Conservation (phyloP, 2,113 vertebrate genomes). For the Alethe castanea region DNA sequence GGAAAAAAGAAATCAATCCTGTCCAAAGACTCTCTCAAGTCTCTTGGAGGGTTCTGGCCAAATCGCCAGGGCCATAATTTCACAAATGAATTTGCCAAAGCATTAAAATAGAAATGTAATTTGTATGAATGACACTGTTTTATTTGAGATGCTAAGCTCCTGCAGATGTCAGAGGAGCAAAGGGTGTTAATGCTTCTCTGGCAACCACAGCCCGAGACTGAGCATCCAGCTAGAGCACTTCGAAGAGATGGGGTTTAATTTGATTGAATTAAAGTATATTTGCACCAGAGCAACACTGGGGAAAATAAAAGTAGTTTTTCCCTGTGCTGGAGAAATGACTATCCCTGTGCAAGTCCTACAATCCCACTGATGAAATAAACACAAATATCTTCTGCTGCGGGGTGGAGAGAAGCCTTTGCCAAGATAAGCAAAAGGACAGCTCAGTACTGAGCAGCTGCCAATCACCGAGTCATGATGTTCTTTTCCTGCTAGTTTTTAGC, state of each 20-base stretch:
- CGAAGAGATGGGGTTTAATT: neutral
- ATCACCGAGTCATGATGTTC: neutral
- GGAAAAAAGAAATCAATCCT: neutral
- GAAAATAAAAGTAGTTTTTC: neutral
- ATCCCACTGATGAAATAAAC: neutral
- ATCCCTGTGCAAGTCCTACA: neutral
- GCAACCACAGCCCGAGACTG: neutral
- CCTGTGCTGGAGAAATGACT: neutral
- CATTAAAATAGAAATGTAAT: neutral
- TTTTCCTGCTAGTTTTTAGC: neutral
- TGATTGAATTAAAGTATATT: constrained; percentile 1
- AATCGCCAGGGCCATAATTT: neutral
- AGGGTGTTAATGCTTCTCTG: constrained; percentile 34
- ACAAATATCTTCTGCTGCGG: neutral
- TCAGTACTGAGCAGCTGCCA: neutral
- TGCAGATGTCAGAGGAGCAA: neutral
- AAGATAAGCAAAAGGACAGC: neutral
- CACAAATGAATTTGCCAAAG: neutral
- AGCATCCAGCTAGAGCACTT: neutral
- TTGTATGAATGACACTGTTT: neutral
- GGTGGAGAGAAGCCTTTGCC: neutral
- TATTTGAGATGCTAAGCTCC: neutral
- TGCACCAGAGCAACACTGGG: neutral
- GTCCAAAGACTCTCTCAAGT: neutral
- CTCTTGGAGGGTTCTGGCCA: neutral